These are phyloP conservation scores for Leuciscus waleckii DNA, from an alignment of 2,797 vertebrate genomes.

Conservation along the genomic window DNA sequence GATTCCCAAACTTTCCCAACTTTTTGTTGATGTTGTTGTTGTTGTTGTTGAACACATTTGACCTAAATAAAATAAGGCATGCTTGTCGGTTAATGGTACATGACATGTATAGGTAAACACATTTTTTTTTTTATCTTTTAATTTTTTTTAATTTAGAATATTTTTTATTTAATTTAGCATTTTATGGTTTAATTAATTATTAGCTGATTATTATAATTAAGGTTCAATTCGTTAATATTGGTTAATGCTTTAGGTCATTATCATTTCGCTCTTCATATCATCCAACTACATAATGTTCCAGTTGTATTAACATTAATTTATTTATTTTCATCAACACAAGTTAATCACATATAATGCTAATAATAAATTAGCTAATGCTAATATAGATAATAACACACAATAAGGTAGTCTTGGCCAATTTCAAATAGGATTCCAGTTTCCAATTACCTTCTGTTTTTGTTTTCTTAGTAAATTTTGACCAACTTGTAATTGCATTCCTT, in stretches of 20 bases:
- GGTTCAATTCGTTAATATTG: neutral
- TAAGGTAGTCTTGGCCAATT: neutral
- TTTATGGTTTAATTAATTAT: neutral
- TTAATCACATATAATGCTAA: neutral
- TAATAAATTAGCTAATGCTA: neutral
- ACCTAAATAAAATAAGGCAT: neutral
- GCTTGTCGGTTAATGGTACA: neutral
- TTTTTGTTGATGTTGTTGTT: no score
- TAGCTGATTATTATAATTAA: neutral
- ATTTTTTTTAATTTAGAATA: no score
- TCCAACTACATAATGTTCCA: neutral
- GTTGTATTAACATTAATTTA: neutral
- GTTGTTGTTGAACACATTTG: no score
- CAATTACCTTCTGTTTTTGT: no score
- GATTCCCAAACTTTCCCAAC: neutral
- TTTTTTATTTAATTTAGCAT: neutral
- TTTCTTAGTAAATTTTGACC: neutral
- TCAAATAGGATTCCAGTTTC: neutral
- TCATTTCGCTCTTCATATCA: neutral
- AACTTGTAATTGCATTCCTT: neutral
- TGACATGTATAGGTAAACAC: neutral
- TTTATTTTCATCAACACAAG: neutral
- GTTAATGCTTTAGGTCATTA: neutral
- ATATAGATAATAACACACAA: neutral
- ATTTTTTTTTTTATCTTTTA: no score